A percentile compares a stretch with the other conserved stretches of the same genome.
These are phyloP conservation scores for Corythucha ciliata DNA, from an alignment of 2,888 invertebrate species.

Conservation along the genomic window DNA sequence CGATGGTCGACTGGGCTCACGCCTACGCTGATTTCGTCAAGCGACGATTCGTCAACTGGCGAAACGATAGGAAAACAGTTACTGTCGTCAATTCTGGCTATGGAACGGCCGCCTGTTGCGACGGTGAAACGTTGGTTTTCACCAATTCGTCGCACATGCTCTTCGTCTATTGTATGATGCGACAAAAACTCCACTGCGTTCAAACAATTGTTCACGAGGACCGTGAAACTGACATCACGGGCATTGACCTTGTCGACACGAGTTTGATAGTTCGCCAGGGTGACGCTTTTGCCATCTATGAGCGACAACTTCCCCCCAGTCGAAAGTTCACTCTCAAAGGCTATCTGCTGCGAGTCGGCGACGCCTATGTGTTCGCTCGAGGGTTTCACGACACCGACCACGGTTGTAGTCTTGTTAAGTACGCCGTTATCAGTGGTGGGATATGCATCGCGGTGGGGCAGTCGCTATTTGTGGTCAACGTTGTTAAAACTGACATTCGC, in stretches of 20 bases:
- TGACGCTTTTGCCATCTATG: slow-evolving; percentile 25
- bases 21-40: slow-evolving; percentile 22
- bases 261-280: slow-evolving; percentile 25
- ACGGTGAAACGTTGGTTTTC: slow-evolving; percentile 23
- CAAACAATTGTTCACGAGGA: slow-evolving; percentile 24
- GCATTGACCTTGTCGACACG: slow-evolving; percentile 17
- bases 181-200: slow-evolving; percentile 23
- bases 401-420: slow-evolving; percentile 14
- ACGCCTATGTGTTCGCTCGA: slow-evolving; percentile 23
- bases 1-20: slow-evolving; percentile 26
- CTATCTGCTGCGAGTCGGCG: slow-evolving; percentile 22
- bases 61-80: slow-evolving; percentile 20
- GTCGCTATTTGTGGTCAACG: slow-evolving; percentile 18
- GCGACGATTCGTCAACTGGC: slow-evolving; percentile 25
- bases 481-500: slow-evolving; percentile 12
- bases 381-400: slow-evolving; percentile 23
- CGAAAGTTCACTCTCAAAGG: slow-evolving; percentile 21
- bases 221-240: slow-evolving; percentile 21
- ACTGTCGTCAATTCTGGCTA: slow-evolving; percentile 22
- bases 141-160: slow-evolving; percentile 24
- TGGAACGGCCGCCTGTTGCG: slow-evolving; percentile 17
- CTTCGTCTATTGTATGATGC: slow-evolving; percentile 25
- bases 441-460: slow-evolving; percentile 20
- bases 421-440: slow-evolving; percentile 16
- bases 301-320: too few species aligned